Conservation (phyloP, 2,113 vertebrate genomes). For the Oenanthe oenanthe region DNA sequence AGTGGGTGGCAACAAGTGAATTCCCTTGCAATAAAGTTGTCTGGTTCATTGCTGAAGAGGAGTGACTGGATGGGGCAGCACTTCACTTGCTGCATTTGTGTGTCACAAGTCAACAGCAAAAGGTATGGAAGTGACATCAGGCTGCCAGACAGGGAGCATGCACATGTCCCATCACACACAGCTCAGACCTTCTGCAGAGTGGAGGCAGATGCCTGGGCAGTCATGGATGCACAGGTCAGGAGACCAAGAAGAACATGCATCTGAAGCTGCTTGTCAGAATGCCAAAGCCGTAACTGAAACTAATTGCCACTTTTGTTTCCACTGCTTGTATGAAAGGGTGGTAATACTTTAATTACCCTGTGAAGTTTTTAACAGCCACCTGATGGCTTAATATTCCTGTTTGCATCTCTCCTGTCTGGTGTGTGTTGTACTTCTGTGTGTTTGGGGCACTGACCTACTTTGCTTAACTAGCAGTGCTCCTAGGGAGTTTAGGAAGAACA, state of each 20-base stretch:
- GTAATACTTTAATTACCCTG: conserved; percentile 22
- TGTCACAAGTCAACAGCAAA: background rate
- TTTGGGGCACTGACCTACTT: conserved; percentile 5
- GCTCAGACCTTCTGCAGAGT: background rate
- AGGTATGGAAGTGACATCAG: background rate
- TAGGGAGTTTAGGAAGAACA: background rate
- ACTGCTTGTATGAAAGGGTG: background rate
- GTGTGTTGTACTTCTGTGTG: background rate
- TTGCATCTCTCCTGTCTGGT: background rate
- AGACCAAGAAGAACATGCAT: background rate
- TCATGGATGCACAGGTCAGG: background rate
- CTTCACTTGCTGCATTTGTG: fast-evolving
- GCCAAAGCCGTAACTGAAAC: background rate
- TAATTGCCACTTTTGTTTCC: background rate
- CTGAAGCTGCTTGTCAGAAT: background rate
- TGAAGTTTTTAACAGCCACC: background rate
- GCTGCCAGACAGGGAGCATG: fast-evolving
- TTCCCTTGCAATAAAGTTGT: background rate
- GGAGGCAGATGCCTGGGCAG: fast-evolving
- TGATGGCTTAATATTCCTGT: background rate
- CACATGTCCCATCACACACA: fast-evolving
- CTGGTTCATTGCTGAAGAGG: background rate
- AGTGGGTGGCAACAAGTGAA: background rate
- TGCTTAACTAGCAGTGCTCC: background rate
- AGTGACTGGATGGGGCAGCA: background rate